These are phyloP conservation scores for zebrafish (Danio rerio) DNA, from an alignment of 2,113 vertebrate species.

Conservation along the genomic window DNA sequence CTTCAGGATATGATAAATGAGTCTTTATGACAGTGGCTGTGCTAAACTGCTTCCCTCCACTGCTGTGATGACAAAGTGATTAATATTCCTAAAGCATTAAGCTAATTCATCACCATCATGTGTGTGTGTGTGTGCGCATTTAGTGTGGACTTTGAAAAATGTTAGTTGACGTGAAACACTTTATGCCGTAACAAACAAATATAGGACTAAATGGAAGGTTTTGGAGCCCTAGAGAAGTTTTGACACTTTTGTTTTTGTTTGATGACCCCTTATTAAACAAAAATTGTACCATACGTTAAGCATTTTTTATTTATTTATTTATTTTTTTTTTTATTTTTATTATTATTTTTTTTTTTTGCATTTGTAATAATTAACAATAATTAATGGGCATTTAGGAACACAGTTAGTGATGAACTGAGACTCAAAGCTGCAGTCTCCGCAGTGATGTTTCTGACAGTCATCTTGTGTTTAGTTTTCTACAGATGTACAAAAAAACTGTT, in stretches of 20 bases:
- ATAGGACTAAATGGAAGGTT: background rate
- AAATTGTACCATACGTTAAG: too few relatives aligned
- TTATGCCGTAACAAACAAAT: slow-evolving; percentile 24
- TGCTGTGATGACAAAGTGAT: slow-evolving; percentile 78
- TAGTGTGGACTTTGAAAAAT: slow-evolving; percentile 63
- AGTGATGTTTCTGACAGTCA: background rate
- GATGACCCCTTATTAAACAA: too few relatives aligned
- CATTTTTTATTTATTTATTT: too few relatives aligned
- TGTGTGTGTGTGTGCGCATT: slow-evolving; percentile 36
- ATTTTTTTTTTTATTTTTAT: too few relatives aligned
- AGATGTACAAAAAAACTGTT: too few relatives aligned
- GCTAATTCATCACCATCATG: slow-evolving; percentile 75
- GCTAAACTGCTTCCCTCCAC: slow-evolving; percentile 64
- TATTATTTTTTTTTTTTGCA: too few relatives aligned
- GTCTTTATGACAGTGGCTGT: slow-evolving; percentile 63
- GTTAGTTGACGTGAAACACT: slow-evolving; percentile 15
- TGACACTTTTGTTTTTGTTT: too few relatives aligned
- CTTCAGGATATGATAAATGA: slow-evolving; percentile 76
- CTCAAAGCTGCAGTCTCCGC: background rate
- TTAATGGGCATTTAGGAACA: slow-evolving; percentile 16
- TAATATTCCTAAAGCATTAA: slow-evolving; percentile 76
- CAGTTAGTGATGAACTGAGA: slow-evolving; percentile 8
- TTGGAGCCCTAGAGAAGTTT: too few relatives aligned
- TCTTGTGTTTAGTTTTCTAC: background rate
- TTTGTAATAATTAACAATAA: slow-evolving; percentile 16